Percentiles rank a stretch among this genome's conserved stretches.
These are phyloP conservation scores for Mustela nigripes DNA, from an alignment of 2,113 vertebrate species.

Conservation along the genomic window DNA sequence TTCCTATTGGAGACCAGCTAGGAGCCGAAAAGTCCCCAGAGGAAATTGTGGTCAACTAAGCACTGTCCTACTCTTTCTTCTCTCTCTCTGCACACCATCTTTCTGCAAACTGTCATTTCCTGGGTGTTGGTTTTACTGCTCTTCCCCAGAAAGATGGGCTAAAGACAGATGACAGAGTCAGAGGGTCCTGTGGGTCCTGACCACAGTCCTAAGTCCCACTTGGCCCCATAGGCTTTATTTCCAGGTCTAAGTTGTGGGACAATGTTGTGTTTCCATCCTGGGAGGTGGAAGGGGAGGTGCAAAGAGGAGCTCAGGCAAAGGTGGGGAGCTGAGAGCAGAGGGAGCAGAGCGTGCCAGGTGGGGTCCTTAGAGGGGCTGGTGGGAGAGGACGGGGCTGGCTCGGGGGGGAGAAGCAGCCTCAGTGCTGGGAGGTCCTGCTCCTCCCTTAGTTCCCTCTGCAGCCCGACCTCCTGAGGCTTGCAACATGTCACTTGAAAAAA, in stretches of 20 bases:
- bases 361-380: too few relatives aligned
- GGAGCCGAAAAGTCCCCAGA: too few relatives aligned
- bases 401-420: neutral
- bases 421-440: fast-evolving
- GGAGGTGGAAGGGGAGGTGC: neutral
- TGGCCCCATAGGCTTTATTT: neutral
- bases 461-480: too few relatives aligned
- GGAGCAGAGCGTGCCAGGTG: neutral
- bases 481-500: neutral
- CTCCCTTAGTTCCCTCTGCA: neutral
- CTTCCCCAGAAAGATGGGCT: neutral
- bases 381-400: neutral
- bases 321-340: neutral
- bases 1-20: too few relatives aligned
- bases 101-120: neutral
- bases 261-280: neutral
- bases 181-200: neutral
- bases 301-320: neutral
- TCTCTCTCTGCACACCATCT: neutral
- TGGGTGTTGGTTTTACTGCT: neutral
- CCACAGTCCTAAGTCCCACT: neutral
- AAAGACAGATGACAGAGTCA: neutral
- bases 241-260: neutral
- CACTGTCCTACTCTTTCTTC: neutral
- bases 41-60: neutral